Evolutionary conservation across 2,888 invertebrate species (phyloP).

Genomic region (Nineta flava): DNA sequence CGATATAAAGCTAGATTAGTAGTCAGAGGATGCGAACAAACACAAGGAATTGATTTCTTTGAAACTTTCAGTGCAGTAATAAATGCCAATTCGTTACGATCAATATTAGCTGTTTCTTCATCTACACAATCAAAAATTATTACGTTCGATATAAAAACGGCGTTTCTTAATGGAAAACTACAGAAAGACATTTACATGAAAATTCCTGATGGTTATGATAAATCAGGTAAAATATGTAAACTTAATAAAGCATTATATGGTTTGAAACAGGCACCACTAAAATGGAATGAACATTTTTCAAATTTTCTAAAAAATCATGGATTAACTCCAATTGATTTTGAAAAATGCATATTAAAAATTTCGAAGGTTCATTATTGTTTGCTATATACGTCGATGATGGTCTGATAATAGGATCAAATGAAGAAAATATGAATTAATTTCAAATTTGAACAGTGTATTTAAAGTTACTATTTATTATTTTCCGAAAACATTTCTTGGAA

Average conservation of each 20-base stretch:
- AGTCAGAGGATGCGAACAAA: neutral
- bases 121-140: slow-evolving; percentile 5
- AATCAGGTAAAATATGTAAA: too few relatives aligned
- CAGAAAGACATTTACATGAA: slow-evolving; percentile 7
- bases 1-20: slow-evolving; percentile 13
- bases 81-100: neutral
- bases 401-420: neutral
- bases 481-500: slow-evolving; percentile 3
- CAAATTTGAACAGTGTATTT: slow-evolving; percentile 7
- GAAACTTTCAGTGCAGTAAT: slow-evolving; percentile 1
- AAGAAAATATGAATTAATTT: neutral
- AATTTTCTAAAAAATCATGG: too few relatives aligned
- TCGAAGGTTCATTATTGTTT: too few relatives aligned
- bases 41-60: neutral
- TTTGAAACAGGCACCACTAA: too few relatives aligned
- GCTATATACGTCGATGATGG: slow-evolving; percentile 1
- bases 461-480: neutral
- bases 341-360: too few relatives aligned
- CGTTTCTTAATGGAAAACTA: slow-evolving; percentile 2
- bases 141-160: neutral
- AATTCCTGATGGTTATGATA: neutral
- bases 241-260: too few relatives aligned
- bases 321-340: too few relatives aligned
- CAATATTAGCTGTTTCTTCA: slow-evolving; percentile 7
- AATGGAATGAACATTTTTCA: too few relatives aligned